Evolutionary conservation across 2,888 invertebrate species (phyloP).

Genomic region (Heteromyza rotundicornis): DNA sequence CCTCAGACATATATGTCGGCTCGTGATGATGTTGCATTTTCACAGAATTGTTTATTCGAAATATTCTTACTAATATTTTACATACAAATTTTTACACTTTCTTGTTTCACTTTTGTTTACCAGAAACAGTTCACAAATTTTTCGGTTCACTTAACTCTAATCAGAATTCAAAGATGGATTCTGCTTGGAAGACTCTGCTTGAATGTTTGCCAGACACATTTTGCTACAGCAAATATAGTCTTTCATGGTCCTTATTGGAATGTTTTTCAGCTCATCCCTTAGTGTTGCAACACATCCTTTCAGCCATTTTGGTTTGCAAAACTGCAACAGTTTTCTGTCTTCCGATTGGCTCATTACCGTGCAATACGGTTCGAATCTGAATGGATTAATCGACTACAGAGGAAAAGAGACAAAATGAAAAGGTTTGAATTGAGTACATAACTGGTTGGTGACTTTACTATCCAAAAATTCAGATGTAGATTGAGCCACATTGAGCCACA

Average conservation of each 20-base stretch:
- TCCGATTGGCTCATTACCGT: constrained; percentile 45
- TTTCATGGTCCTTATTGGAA: constrained; percentile 40
- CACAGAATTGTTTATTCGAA: neutral
- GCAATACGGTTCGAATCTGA: no score
- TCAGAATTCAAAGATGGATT: constrained; percentile 25
- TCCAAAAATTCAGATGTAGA: no score
- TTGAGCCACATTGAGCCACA: no score
- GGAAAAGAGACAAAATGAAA: no score
- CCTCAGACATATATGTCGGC: constrained; percentile 60
- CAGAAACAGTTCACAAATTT: neutral
- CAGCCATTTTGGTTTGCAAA: constrained; percentile 50
- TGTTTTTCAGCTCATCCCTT: constrained; percentile 35
- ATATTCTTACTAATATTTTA: neutral
- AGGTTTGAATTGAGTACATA: no score
- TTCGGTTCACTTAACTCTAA: constrained; percentile 12
- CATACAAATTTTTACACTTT: neutral
- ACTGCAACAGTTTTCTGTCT: constrained; percentile 39
- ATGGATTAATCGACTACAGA: no score
- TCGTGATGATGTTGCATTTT: constrained; percentile 60
- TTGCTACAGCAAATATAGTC: constrained; percentile 23
- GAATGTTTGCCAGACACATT: constrained; percentile 32
- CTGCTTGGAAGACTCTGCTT: constrained; percentile 44
- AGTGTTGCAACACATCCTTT: constrained; percentile 25
- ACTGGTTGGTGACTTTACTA: no score
- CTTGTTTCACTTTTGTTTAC: neutral